These are phyloP conservation scores for Cnemophilus loriae DNA, from an alignment of 2,113 vertebrate species.

Conservation along the genomic window DNA sequence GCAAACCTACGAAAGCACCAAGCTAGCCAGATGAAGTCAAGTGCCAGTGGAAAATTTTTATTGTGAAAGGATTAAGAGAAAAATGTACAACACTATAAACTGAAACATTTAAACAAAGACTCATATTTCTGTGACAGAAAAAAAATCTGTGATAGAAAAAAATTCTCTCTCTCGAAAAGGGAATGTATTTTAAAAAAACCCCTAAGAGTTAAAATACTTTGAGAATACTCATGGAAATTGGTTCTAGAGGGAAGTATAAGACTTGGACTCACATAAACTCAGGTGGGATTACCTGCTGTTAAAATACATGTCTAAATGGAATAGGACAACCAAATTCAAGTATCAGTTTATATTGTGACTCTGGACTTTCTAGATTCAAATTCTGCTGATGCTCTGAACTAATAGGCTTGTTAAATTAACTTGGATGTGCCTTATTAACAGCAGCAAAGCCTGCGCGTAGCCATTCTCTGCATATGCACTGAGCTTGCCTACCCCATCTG, in stretches of 20 bases:
- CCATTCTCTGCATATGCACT: not conserved
- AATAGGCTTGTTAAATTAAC: not conserved
- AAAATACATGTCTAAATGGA: not conserved
- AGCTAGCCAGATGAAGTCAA: not conserved
- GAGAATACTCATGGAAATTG: not conserved
- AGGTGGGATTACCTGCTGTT: not conserved
- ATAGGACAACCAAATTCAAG: not conserved
- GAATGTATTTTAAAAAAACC: not conserved
- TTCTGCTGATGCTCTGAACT: not conserved
- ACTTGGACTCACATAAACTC: not conserved
- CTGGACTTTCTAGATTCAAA: not conserved
- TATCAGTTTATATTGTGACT: not conserved
- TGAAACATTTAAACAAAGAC: not conserved
- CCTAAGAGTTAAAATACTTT: not conserved
- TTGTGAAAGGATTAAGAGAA: not conserved
- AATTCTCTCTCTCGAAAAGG: not conserved
- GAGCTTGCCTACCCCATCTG: not conserved
- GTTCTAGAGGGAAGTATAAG: not conserved
- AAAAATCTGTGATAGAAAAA: not conserved
- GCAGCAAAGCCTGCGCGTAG: not conserved
- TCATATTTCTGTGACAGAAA: not conserved
- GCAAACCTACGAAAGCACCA: not conserved
- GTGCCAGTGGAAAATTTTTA: not conserved
- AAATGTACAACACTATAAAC: not conserved
- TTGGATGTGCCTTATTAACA: not conserved